A percentile compares a stretch with the other conserved stretches of the same genome.
These are phyloP conservation scores for Cantharis rufa DNA, from an alignment of 2,888 invertebrate genomes.

Conservation along the genomic window DNA sequence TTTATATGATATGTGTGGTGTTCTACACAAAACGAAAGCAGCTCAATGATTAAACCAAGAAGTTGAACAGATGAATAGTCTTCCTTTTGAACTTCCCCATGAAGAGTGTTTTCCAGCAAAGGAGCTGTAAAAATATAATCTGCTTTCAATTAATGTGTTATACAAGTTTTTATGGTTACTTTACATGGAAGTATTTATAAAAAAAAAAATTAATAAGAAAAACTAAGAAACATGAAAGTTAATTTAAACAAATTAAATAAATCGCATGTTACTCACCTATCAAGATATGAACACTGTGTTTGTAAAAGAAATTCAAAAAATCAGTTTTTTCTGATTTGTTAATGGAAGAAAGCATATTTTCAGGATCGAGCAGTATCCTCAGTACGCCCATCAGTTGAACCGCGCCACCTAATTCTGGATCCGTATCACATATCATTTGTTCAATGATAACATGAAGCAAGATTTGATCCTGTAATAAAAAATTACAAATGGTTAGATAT, in stretches of 20 bases:
- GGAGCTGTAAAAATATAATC: constrained; percentile 67
- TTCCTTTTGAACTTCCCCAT: constrained; percentile 87
- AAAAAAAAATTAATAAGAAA: neutral
- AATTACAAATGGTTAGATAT: constrained; percentile 34
- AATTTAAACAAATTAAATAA: neutral
- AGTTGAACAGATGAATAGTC: constrained; percentile 97
- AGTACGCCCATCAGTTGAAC: constrained; percentile 96
- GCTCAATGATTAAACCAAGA: constrained; percentile 90
- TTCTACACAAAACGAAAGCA: constrained; percentile 97
- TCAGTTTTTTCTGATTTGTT: constrained; percentile 97
- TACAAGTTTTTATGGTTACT: neutral
- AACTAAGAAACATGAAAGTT: neutral
- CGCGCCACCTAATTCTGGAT: constrained; percentile 96
- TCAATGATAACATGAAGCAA: constrained; percentile 95
- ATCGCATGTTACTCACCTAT: constrained; percentile 68
- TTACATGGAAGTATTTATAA: neutral
- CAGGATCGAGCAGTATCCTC: constrained; percentile 91
- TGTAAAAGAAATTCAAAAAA: constrained; percentile 98
- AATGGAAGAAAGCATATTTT: constrained; percentile 93
- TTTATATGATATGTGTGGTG: constrained; percentile 99
- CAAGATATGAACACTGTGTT: constrained; percentile 94
- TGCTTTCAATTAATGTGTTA: constrained; percentile 35
- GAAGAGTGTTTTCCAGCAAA: constrained; percentile 88
- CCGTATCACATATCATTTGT: constrained; percentile 96
- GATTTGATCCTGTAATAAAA: constrained; percentile 79